Evolutionary conservation across 2,888 invertebrate genomes (phyloP).

Genomic region (Meandrusa payeni): DNA sequence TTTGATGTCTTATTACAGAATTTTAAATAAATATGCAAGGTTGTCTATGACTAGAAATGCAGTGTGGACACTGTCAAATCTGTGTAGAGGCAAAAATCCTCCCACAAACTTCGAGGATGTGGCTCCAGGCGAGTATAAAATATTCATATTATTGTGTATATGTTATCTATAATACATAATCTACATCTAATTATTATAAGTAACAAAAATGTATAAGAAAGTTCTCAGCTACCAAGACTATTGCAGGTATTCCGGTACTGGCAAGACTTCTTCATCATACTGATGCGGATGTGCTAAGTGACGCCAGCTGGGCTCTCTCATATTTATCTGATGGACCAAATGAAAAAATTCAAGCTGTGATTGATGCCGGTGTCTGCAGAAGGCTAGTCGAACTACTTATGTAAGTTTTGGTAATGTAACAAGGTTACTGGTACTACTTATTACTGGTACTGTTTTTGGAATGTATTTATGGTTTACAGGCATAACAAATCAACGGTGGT

Average conservation of each 20-base stretch:
- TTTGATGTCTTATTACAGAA: constrained; percentile 74
- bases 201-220: background rate
- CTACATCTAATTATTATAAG: too few relatives aligned
- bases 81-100: constrained; percentile 98
- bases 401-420: constrained; percentile 69
- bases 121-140: constrained; percentile 60
- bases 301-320: constrained; percentile 98
- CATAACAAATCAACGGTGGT: constrained; percentile 91
- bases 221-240: too few relatives aligned
- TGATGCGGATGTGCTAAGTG: constrained; percentile 94
- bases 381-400: constrained; percentile 83
- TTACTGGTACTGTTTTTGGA: too few relatives aligned
- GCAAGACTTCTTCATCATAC: constrained; percentile 92
- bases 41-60: constrained; percentile 96
- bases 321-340: constrained; percentile 98
- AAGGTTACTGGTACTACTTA: too few relatives aligned
- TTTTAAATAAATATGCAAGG: constrained; percentile 89
- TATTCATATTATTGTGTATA: too few relatives aligned
- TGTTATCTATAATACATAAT: too few relatives aligned
- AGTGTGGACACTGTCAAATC: constrained; percentile 98
- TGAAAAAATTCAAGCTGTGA: constrained; percentile 98
- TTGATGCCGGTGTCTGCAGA: constrained; percentile 96
- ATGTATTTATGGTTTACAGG: constrained; percentile 65
- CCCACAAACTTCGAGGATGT: constrained; percentile 94
- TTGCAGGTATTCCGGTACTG: constrained; percentile 91